Conservation (phyloP, 2,113 vertebrate genomes). For the Octodon degus region DNA sequence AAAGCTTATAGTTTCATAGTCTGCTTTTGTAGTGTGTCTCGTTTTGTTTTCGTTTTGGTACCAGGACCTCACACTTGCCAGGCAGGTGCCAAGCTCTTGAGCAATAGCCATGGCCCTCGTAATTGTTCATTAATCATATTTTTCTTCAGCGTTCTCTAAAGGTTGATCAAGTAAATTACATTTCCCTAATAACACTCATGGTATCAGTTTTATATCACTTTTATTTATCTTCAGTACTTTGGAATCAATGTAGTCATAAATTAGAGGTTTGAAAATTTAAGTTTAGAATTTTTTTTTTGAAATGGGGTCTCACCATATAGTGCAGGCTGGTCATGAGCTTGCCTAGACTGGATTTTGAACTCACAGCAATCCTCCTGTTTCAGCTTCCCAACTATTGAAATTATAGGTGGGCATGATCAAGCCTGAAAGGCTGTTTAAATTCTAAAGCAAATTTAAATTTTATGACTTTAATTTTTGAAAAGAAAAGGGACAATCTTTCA, state of each 20-base stretch:
- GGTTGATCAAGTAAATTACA: background rate
- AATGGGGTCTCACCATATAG: too few species aligned
- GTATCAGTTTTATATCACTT: background rate
- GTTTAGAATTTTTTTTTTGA: too few species aligned
- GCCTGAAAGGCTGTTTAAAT: background rate
- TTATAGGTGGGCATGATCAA: too few species aligned
- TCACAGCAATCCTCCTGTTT: too few species aligned
- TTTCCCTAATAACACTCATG: background rate
- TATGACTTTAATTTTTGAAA: background rate
- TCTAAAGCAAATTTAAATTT: background rate
- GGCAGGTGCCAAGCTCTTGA: too few species aligned
- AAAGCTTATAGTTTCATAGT: background rate
- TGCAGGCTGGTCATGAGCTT: too few species aligned
- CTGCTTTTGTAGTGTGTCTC: too few species aligned
- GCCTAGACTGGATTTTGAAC: too few species aligned
- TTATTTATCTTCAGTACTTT: background rate
- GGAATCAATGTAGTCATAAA: background rate
- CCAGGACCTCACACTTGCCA: too few species aligned
- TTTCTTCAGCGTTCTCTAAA: background rate
- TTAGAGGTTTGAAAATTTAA: background rate
- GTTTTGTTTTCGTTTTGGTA: too few species aligned
- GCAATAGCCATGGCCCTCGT: too few species aligned
- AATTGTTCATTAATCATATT: background rate
- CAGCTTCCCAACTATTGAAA: too few species aligned
- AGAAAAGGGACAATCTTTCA: background rate